Base-by-base conservation (phyloP, 2,888 invertebrate genomes). In the Eupithecia insigniata region DNA sequence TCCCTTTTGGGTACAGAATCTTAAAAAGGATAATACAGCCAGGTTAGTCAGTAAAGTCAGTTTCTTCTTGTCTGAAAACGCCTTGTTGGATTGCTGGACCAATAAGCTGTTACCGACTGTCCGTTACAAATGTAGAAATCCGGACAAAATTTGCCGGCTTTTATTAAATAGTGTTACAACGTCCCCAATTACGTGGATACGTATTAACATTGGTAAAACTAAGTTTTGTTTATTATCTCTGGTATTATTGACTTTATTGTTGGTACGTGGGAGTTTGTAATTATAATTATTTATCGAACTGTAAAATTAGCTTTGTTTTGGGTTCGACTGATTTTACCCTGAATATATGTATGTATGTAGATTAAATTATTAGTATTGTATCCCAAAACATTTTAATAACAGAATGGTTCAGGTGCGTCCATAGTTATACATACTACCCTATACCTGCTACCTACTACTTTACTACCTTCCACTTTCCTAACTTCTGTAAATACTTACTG, bases 191-290 rank as follows among this genome's bases (percentile, higher is more conserved):
- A 79, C 58, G 75, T 75, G 78, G 73, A 74, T 76, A 72, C n/a
- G n/a, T 72, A 76, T 78, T 80, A 79, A 79, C 80, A 80, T 79
- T 75, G 78, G 78, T 78, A 79, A 81, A 62, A 70, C 78, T 67
- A 76, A 77, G 67, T 70, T 73, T 75, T 68, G 76, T 76, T 78
- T 78, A 78, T 72, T 72, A 78, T 72, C 70, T 28, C 65, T 64
- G 58, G 75, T 75, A 70, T 46, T 74, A 76, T 73, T 76, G 66
- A 62, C 71, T 58, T 51, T 72, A 75, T 66, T 69, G 51, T 62
- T 69, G 36, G 65, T 68, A 67, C 62, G 32, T 34, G 62, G 65
- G 67, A 67, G 66, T 80, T 72, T 65, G 36, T 34, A 66, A 70
- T 64, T 39, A 66, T 66, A 22, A 30, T 74, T 73, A 77, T 76